These are phyloP conservation scores for Tachina grossa DNA, from an alignment of 2,888 invertebrate species.

Conservation along the genomic window DNA sequence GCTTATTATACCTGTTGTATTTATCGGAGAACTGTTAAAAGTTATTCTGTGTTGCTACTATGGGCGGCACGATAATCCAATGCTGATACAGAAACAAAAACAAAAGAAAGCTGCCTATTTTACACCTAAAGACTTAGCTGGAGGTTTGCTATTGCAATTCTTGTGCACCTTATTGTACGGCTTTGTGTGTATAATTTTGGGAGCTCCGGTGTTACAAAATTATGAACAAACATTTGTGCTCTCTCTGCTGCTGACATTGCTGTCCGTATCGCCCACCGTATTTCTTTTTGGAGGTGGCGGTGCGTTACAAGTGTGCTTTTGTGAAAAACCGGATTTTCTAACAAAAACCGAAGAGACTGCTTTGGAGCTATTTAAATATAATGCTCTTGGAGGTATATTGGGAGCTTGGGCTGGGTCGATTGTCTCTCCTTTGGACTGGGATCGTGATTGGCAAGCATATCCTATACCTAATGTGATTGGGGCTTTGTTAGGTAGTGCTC, in stretches of 20 bases:
- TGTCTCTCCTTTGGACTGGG: slow-evolving; percentile 94
- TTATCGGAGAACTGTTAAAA: slow-evolving; percentile 80
- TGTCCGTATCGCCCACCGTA: slow-evolving; percentile 82
- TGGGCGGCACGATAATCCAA: slow-evolving; percentile 77
- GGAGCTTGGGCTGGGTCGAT: slow-evolving; percentile 92
- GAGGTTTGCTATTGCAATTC: slow-evolving; percentile 79
- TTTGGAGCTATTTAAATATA: slow-evolving; percentile 81
- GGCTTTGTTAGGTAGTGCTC: slow-evolving; percentile 85
- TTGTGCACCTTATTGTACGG: slow-evolving; percentile 80
- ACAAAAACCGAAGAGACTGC: slow-evolving; percentile 81
- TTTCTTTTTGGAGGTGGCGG: slow-evolving; percentile 81
- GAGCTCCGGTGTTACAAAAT: slow-evolving; percentile 82
- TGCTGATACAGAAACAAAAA: slow-evolving; percentile 78
- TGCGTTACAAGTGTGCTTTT: slow-evolving; percentile 81
- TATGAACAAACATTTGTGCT: slow-evolving; percentile 82
- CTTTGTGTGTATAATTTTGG: slow-evolving; percentile 82
- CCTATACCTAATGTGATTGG: slow-evolving; percentile 87
- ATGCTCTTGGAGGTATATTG: slow-evolving; percentile 83
- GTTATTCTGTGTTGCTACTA: slow-evolving; percentile 79
- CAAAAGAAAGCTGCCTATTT: slow-evolving; percentile 79
- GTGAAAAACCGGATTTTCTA: slow-evolving; percentile 81
- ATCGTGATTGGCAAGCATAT: slow-evolving; percentile 91
- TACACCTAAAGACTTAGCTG: slow-evolving; percentile 78
- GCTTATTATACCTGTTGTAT: slow-evolving; percentile 80
- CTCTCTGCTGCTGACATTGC: slow-evolving; percentile 79